Base-by-base conservation (phyloP, 2,113 vertebrate species). In the Plotosus lineatus region DNA sequence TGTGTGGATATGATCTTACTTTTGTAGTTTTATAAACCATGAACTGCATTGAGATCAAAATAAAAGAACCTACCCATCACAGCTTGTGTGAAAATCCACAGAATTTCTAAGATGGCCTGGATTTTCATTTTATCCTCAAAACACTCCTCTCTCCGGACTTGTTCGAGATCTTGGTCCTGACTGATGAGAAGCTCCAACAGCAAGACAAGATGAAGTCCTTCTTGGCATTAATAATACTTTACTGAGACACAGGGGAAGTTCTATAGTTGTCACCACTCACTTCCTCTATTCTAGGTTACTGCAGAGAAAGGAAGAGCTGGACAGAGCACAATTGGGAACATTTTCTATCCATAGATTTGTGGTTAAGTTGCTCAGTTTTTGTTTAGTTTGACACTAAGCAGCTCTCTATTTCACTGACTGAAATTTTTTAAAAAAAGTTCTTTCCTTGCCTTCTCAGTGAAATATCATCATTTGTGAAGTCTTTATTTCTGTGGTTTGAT, bases 61-160 rank as follows among this genome's bases (percentile, higher is more conserved):
- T n/a, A n/a, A n/a, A n/a, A n/a, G n/a, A n/a, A 77, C 75, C 3
- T 63, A 65, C 76, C 76, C 14, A 19, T 26, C 28, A 6, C 75
- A 78, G 76, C 1, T 65, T 38, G 48, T 33, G 26, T 44, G 7
- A 40, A 78, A 36, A 50, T 21, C 28, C 19, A 4, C 46, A 78
- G 76, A 46, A 66, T 23, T 26, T 28, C 76, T 65, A 66, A 38
- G 46, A 53, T 66, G 31, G 51, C 6, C 44, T 36, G 60, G 33
- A 51, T 78, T 6, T 14, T 76, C 33, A 76, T 58, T 76, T 36
- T 66, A 15, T 17, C 23, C 23, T n/a, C 33, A 65, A 33, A 65
- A 21, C 9, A 21, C 4, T 66, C 19, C 4, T 68, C 65, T 68
- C 21, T n/a, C 36, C n/a, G 36, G 11, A 42, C 9, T 40, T 38